Evolutionary conservation across 2,113 vertebrate species (phyloP).

Genomic region (Mixornis gularis): DNA sequence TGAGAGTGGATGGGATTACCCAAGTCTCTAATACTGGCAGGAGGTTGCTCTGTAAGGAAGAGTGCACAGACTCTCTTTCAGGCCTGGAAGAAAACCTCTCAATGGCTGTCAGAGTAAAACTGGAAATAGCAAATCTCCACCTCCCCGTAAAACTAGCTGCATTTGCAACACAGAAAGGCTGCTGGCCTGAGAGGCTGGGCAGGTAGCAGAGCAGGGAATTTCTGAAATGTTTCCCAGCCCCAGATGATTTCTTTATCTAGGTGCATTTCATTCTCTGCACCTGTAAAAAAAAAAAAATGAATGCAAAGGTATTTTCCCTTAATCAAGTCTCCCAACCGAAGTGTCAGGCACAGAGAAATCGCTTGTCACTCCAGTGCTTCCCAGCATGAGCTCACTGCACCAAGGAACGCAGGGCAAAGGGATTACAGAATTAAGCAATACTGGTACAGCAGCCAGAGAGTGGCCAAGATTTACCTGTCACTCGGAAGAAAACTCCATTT

Average conservation of each 20-base stretch:
- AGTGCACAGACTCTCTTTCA: not conserved
- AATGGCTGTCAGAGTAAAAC: not conserved
- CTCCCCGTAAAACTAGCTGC: conserved; percentile 1
- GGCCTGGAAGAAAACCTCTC: not conserved
- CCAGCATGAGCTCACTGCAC: conserved; percentile 54
- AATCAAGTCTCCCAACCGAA: conserved; percentile 60
- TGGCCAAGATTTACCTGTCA: conserved; percentile 76
- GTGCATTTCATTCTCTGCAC: conserved; percentile 29
- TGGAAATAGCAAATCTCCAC: not conserved
- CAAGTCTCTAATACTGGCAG: not conserved
- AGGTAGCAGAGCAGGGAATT: not conserved
- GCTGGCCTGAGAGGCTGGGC: not conserved
- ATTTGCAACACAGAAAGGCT: not conserved
- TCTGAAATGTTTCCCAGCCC: not conserved
- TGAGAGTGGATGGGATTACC: not conserved
- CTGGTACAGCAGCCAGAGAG: conserved; percentile 30
- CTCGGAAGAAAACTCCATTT: conserved; percentile 74
- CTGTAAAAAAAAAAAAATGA: conserved; percentile 49
- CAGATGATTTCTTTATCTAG: not conserved
- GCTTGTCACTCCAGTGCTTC: conserved; percentile 70
- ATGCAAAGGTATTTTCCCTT: conserved; percentile 69
- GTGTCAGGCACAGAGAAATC: conserved; percentile 70
- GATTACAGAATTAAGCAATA: conserved; percentile 71
- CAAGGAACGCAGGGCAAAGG: conserved; percentile 68
- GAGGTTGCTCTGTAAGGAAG: not conserved